Evolutionary conservation across 37 sponge, comb jelly and placozoan genomes (phyloP), one percentile per base, ranked within the genome.

Genomic region (Halichondria panicea): DNA sequence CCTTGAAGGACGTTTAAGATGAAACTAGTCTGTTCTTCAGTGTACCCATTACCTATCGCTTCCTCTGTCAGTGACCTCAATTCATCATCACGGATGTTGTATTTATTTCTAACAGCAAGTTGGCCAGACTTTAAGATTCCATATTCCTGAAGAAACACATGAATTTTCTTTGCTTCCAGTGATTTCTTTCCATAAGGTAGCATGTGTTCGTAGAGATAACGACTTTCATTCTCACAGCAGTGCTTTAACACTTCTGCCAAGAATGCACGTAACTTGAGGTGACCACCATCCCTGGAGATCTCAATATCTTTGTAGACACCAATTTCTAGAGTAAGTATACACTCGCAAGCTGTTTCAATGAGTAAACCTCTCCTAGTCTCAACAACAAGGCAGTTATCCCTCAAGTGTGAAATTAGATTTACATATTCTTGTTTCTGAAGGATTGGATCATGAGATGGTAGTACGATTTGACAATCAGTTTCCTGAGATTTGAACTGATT

Each of bases 141-240:
- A 21, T 58, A 24, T 58, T 58, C 60, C 27, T 58, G 19, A 24
- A 58, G 8, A 27, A 58, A 58, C 12, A 27, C 60, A 58, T 24
- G 60, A 24, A 58, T 21, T 58, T 58, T 58, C 27, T 58, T n/a
- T 11, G 60, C 60, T 21, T 58, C 60, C n/a, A 27, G 6, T 25
- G 8, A 21, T 58, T n/a, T 58, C 12, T 27, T 11, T 21, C n/a
- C 60, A 21, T 25, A 58, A 24, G 60, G 60, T 58, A 58, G 60
- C 60, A 58, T 58, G 27, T 58, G n/a, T 58, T 58, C 60, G n/a
- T 58, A 58, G 60, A 21, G n/a, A 58, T n/a, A 11, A 22, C 60
- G 27, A 58, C 60, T 21, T 58, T 58, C 60, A 58, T 58, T 12
- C 6, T 11, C 60, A 21, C 19, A 58, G 25, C 60, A 58, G 60